A percentile compares a stretch with the other conserved stretches of the same genome.
Conservation (phyloP, 2,888 invertebrate genomes). For the Hirtodrosophila confusa region DNA sequence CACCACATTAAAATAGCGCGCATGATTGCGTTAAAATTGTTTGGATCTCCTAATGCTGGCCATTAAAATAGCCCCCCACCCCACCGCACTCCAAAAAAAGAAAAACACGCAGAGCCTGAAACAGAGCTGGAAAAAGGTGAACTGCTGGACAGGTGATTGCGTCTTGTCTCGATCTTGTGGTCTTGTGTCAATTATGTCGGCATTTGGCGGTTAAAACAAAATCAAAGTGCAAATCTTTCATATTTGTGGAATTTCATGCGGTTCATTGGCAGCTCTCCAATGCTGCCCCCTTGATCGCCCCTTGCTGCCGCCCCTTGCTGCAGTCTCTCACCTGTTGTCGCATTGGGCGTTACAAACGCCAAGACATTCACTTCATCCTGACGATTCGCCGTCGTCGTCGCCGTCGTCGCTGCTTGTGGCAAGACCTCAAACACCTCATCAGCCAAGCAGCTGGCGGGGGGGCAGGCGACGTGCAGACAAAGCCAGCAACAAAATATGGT, state of each 20-base stretch:
- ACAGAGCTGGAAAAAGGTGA: too few relatives aligned
- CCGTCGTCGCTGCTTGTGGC: constrained; percentile 47
- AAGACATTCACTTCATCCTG: constrained; percentile 74
- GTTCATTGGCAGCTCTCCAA: constrained; percentile 62
- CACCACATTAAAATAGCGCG: constrained; percentile 75
- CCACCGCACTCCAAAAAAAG: background rate
- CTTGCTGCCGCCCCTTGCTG: too few relatives aligned
- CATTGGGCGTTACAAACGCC: constrained; percentile 59
- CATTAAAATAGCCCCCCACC: constrained; percentile 63
- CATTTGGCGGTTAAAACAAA: constrained; percentile 68
- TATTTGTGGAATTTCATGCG: constrained; percentile 63
- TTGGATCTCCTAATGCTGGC: constrained; percentile 76
- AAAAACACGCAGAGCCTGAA: background rate
- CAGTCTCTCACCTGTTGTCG: constrained; percentile 65
- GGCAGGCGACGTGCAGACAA: constrained; percentile 38
- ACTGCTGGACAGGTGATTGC: constrained; percentile 35
- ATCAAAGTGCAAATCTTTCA: constrained; percentile 78
- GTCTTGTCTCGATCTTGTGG: constrained; percentile 36
- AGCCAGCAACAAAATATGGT: constrained; percentile 69
- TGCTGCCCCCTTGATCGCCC: background rate
- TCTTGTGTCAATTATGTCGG: constrained; percentile 72
- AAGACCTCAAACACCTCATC: constrained; percentile 67
- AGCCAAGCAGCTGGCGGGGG: constrained; percentile 32
- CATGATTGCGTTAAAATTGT: constrained; percentile 82
- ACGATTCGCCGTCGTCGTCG: constrained; percentile 41